Percentiles rank a stretch among this genome's conserved stretches.
Evolutionary conservation across 2,888 invertebrate genomes (phyloP).

Genomic region (Phalera bucephala): DNA sequence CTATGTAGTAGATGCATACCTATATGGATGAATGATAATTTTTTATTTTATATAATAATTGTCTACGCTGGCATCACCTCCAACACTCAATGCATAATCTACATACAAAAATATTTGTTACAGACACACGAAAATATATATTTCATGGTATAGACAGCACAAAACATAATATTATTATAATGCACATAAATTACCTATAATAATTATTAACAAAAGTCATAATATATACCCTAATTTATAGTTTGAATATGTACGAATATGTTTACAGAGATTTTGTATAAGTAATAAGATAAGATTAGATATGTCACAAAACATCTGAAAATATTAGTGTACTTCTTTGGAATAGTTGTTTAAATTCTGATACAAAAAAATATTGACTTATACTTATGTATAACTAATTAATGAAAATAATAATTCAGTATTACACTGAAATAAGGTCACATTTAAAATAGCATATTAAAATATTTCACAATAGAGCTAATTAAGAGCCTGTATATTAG

Average conservation of each 20-base stretch:
- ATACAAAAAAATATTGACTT: constrained; percentile 18
- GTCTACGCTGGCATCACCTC: too few relatives aligned
- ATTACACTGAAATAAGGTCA: background rate
- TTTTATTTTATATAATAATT: too few relatives aligned
- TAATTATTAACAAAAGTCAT: constrained; percentile 32
- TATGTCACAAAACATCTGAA: constrained; percentile 14
- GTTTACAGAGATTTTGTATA: constrained; percentile 6
- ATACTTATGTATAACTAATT: constrained; percentile 15
- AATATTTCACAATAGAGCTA: background rate
- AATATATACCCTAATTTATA: constrained; percentile 13
- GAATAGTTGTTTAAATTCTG: constrained; percentile 32
- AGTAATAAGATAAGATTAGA: constrained; percentile 12
- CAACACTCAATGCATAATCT: too few relatives aligned
- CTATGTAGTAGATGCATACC: too few relatives aligned
- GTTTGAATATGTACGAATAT: constrained; percentile 5
- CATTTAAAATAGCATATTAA: background rate
- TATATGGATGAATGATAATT: too few relatives aligned
- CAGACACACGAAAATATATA: constrained; percentile 25
- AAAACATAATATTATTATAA: constrained; percentile 27
- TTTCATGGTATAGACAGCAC: constrained; percentile 29
- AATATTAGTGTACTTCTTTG: constrained; percentile 40
- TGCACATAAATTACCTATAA: constrained; percentile 41
- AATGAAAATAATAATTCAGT: constrained; percentile 4
- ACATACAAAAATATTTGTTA: constrained; percentile 14
- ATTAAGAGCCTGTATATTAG: too few relatives aligned